These are phyloP conservation scores for Phasianus colchicus DNA, from an alignment of 2,113 vertebrate genomes.

Conservation along the genomic window DNA sequence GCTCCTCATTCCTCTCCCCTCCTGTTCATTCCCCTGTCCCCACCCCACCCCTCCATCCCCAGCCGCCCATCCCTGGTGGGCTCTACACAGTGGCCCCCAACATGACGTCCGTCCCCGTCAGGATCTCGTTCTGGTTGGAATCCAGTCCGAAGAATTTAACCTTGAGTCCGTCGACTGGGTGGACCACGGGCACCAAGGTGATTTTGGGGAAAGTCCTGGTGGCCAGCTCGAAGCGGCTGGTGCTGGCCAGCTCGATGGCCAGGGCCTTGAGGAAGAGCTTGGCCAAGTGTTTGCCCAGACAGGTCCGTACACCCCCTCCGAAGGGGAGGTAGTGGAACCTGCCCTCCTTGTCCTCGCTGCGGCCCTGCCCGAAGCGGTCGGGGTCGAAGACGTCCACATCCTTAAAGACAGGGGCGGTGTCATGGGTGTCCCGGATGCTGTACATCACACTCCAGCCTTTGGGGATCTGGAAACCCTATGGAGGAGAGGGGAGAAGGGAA, in stretches of 20 bases:
- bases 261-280: slow-evolving; percentile 94
- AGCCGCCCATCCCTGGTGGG: neutral
- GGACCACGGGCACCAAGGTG: slow-evolving; percentile 92
- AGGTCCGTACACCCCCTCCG: slow-evolving; percentile 92
- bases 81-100: slow-evolving; percentile 90
- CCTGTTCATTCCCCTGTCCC: neutral
- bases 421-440: slow-evolving; percentile 97
- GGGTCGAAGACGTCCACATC: slow-evolving; percentile 93
- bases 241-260: slow-evolving; percentile 93
- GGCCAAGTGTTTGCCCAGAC: slow-evolving; percentile 96
- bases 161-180: slow-evolving; percentile 92
- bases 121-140: slow-evolving; percentile 99
- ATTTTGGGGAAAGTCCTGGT: slow-evolving; percentile 92
- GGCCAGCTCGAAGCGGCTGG: slow-evolving; percentile 94
- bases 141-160: slow-evolving; percentile 97
- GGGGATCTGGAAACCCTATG: slow-evolving; percentile 95
- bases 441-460: slow-evolving; percentile 99
- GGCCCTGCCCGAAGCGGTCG: slow-evolving; percentile 92
- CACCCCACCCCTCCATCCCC: neutral
- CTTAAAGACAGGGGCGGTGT: slow-evolving; percentile 94
- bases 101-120: slow-evolving; percentile 92
- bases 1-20: slow-evolving; percentile 14
- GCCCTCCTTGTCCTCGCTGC: slow-evolving; percentile 92
- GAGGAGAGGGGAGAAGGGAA: neutral
- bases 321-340: slow-evolving; percentile 98